Evolutionary conservation across 2,113 vertebrate species (phyloP).

Genomic region (Pelecanoides urinatrix): DNA sequence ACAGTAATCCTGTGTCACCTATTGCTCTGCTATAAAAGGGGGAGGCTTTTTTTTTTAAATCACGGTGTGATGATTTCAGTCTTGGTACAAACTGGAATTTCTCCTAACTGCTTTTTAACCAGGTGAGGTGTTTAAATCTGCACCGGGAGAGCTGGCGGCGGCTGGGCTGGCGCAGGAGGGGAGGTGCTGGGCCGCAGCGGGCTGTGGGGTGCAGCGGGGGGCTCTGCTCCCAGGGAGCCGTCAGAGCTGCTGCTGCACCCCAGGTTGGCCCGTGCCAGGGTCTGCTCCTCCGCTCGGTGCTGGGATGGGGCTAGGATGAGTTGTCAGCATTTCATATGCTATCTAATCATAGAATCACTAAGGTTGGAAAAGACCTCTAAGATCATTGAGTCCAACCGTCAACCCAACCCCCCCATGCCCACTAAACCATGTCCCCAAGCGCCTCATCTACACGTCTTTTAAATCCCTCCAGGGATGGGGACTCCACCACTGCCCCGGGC

Average conservation of each 20-base stretch:
- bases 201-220: fast-evolving
- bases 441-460: no score
- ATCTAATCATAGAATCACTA: no score
- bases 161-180: not conserved
- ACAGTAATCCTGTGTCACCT: not conserved
- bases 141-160: not conserved
- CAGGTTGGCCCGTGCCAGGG: not conserved
- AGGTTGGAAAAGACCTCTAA: no score
- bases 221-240: no score
- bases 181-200: not conserved
- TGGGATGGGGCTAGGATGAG: not conserved
- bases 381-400: no score
- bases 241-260: no score
- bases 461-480: no score
- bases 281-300: fast-evolving
- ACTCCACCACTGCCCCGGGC: no score
- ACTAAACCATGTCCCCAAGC: no score
- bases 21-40: not conserved
- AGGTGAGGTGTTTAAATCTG: not conserved
- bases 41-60: not conserved
- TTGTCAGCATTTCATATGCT: fast-evolving
- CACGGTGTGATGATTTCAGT: fast-evolving
- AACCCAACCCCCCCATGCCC: no score
- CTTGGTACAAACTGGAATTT: not conserved
- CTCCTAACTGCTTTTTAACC: not conserved